Evolutionary conservation across 2,113 vertebrate genomes (phyloP), one percentile per base, ranked within the genome.

Genomic region (Aldabrachelys gigantea): DNA sequence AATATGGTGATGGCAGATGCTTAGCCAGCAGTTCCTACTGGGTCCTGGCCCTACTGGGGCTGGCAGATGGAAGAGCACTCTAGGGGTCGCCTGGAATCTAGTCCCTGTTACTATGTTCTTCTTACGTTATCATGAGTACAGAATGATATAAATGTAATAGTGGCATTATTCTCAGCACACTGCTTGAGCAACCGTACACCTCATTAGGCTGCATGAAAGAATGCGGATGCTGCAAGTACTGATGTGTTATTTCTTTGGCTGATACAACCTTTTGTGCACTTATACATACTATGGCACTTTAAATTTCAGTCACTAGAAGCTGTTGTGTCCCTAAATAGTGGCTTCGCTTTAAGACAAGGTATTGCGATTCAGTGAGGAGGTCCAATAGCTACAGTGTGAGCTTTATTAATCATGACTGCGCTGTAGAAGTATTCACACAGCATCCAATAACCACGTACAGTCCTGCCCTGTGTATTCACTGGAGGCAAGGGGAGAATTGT

Each of bases 21-120:
- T 87, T 62, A 12, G 0, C 54, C 78, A 83, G 52, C 80, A 11
- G 0, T 24, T 94, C 25, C 83, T 72, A 76, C 72, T 0, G 2
- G 52, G 44, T 5, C 0, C 1, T 3, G 79, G n/a, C 65, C 80
- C 75, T 0, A 0, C 12, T 2, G 57, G n/a, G 59, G 54, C 41
- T 57, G 62, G 13, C n/a, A 4, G 72, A 17, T 95, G 88, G 10
- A 47, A 2, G 11, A 54, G 53, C 7, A 29, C 44, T 31, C 76
- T 49, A 87, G 35, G 16, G 56, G 24, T 38, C 91, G 3, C 19
- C 59, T 83, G 50, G 14, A 80, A 54, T 16, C n/a, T 1, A 0
- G 6, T 0, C 5, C 25, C 47, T 89, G 38, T 24, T 52, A 1
- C 8, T 11, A 38, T n/a, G 50, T 4, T 86, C 21, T 56, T 65